Evolutionary conservation across 2,797 vertebrate genomes (phyloP).

Genomic region (Melanogrammus aeglefinus): DNA sequence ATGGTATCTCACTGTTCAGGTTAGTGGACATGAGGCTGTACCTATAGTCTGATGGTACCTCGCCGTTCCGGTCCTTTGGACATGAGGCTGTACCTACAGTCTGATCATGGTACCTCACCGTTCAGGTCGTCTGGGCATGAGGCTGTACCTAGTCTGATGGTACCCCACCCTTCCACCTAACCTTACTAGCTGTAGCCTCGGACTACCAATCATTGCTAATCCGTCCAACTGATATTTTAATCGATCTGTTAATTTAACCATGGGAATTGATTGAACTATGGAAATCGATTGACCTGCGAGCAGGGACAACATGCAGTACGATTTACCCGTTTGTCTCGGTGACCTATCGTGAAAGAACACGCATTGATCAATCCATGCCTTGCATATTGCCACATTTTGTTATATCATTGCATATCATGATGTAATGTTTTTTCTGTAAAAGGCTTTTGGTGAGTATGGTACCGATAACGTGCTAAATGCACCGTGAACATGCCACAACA

Average conservation of each 20-base stretch:
- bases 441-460: background rate
- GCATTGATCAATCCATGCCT: background rate
- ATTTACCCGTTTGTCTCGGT: background rate
- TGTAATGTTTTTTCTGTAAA: background rate
- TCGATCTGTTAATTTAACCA: background rate
- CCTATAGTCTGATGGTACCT: too few relatives aligned
- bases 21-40: too few relatives aligned
- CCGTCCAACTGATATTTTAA: background rate
- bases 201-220: background rate
- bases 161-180: too few relatives aligned
- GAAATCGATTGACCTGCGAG: background rate
- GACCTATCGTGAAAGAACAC: background rate
- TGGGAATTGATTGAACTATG: background rate
- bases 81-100: too few relatives aligned
- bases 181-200: background rate
- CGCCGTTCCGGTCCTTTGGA: too few relatives aligned
- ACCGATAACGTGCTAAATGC: background rate
- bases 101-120: too few relatives aligned
- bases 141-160: too few relatives aligned
- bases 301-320: background rate
- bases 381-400: background rate
- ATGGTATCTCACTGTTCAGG: too few relatives aligned
- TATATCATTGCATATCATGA: background rate
- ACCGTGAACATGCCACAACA: background rate
- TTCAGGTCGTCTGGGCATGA: too few relatives aligned